phyloP scores from a whole-genome alignment of 2,113 vertebrate genomes.

The Leucosticte australis region DNA sequence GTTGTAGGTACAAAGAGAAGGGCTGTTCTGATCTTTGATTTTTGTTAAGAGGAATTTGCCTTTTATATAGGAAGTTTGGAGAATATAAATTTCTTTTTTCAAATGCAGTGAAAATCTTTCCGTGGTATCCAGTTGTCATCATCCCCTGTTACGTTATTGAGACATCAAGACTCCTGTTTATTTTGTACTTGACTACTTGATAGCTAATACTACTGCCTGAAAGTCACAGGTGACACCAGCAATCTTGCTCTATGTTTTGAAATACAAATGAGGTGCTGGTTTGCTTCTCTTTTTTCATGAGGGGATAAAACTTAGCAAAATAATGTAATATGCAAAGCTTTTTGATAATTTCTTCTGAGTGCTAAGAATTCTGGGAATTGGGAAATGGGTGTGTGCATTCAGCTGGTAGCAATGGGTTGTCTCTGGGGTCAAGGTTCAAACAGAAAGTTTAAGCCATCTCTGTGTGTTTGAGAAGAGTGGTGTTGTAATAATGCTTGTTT shows the following conservation, averaged over 20 bases:
- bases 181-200: background rate
- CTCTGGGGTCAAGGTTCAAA: background rate
- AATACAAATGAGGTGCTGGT: background rate
- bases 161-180: background rate
- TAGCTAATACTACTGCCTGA: background rate
- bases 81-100: background rate
- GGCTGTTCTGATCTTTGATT: background rate
- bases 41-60: background rate
- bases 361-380: background rate
- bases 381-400: background rate
- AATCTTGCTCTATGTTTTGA: background rate
- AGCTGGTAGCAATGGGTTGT: background rate
- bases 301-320: background rate
- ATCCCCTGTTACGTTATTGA: background rate
- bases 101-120: background rate
- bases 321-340: background rate
- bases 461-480: background rate
- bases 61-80: background rate
- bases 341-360: background rate
- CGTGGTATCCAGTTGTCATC: background rate
- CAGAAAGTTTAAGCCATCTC: background rate
- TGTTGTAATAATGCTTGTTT: background rate
- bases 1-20: background rate
- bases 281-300: background rate
- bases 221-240: background rate